Conservation (phyloP, 2,797 vertebrate species). For the Pseudochaenichthys georgianus region DNA sequence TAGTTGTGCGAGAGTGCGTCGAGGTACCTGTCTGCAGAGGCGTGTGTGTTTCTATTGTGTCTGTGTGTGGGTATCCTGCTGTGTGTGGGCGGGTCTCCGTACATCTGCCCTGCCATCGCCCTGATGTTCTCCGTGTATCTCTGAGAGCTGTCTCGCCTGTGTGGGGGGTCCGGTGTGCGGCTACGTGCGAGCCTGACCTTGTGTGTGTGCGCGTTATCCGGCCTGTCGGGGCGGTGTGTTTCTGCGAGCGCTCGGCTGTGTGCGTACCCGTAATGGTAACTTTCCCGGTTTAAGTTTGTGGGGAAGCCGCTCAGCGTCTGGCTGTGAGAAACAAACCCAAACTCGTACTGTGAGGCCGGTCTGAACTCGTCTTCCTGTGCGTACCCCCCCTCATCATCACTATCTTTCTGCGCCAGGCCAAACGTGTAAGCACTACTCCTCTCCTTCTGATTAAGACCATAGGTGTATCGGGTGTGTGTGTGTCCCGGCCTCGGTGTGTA, state of each 20-base stretch:
- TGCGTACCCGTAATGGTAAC: neutral
- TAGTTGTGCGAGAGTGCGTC: conserved; percentile 37
- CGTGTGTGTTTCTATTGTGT: conserved; percentile 20
- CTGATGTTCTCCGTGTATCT: conserved; percentile 70
- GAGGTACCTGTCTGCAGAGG: neutral
- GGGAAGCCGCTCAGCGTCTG: neutral
- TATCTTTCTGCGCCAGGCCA: conserved; percentile 33
- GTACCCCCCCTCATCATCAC: neutral
- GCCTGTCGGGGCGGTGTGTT: neutral
- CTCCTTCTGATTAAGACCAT: conserved; percentile 23
- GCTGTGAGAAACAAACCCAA: conserved; percentile 23
- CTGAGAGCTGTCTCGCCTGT: neutral
- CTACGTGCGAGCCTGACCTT: conserved; percentile 23
- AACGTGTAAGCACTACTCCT: conserved; percentile 35
- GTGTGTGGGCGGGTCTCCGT: conserved; percentile 50
- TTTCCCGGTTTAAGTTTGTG: conserved; percentile 32
- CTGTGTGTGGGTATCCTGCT: neutral
- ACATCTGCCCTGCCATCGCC: conserved; percentile 78
- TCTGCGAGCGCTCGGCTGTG: neutral
- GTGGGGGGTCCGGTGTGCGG: conserved; percentile 14
- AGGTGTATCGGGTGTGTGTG: conserved; percentile 55
- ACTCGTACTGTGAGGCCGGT: neutral
- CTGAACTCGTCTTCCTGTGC: neutral
- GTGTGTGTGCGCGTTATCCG: neutral
- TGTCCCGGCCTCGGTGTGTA: conserved; percentile 33